Evolutionary conservation across 2,888 invertebrate genomes (phyloP).

Genomic region (Panzeria rudis): DNA sequence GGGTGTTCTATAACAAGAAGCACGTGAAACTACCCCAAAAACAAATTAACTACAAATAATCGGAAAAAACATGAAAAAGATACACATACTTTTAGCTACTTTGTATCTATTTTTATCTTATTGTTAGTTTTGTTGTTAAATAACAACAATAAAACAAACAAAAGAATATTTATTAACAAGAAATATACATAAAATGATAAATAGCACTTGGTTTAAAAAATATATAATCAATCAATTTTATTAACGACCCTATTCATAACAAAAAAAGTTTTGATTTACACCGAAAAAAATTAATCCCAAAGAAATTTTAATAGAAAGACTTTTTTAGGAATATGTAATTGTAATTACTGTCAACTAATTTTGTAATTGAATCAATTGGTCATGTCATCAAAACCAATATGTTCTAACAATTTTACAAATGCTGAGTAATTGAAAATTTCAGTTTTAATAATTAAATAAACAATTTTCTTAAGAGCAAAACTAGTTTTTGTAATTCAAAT

Average conservation of each 20-base stretch:
- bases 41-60: constrained; percentile 56
- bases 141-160: constrained; percentile 18
- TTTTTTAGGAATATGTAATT: too few relatives aligned
- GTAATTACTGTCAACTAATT: too few relatives aligned
- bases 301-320: too few relatives aligned
- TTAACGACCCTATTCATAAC: background rate
- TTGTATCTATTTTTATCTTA: background rate
- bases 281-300: background rate
- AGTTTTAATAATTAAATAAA: too few relatives aligned
- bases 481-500: too few relatives aligned
- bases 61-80: constrained; percentile 7
- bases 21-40: constrained; percentile 72
- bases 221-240: background rate
- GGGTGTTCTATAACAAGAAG: constrained; percentile 62
- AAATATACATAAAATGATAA: background rate
- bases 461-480: too few relatives aligned
- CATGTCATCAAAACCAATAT: too few relatives aligned
- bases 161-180: constrained; percentile 14
- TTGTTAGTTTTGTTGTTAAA: background rate
- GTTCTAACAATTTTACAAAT: too few relatives aligned
- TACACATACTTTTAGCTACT: constrained; percentile 22
- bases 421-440: too few relatives aligned
- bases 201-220: background rate
- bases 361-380: too few relatives aligned
- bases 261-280: background rate